Base-by-base conservation (phyloP, 2,888 invertebrate genomes). In the Dromius quadrimaculatus region DNA sequence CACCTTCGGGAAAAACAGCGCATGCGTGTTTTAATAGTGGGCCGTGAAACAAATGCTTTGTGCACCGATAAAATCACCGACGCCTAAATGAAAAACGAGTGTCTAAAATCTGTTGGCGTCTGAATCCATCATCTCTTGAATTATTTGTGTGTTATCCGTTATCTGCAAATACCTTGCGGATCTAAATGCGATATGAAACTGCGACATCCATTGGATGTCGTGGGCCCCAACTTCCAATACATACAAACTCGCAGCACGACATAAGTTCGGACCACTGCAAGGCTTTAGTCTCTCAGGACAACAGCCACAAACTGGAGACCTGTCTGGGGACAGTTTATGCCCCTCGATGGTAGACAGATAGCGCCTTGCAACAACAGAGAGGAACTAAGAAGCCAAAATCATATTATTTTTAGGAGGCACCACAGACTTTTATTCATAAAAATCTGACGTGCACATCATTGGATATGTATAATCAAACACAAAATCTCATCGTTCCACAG, bases 301-400 rank as follows among this genome's bases (percentile, higher is more conserved):
- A 28, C 32, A 57, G 32, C 28, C 57, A 23, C 57, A 32, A 17
- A 13, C 17, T 32, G 32, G 41, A 28, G 13, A 28, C 13, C 23
- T 54, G 59, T 17, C 36, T 15, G 20, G 34, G 34, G 41, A 62
- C 41, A 62, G 62, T 62, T 62, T 62, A 62, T 62, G 62, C 62
- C 38, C 34, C 17, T 22, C 41, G 62, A 62, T 62, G 62, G 62
- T 36, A 62, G 62, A 62, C 62, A 62, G 62, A 62, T 62, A 62
- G 28, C 47, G 34, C 34, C 57, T 15, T 3, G 28, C 23, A 3
- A 28, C 5, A 11, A 23, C 50, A 50, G 50, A 13, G 22, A n/a
- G 6, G 23, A 22, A 22, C 19, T 23, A 2, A 1, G 13, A 41
- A 50, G 3, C n/a, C n/a, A n/a, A n/a, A n/a, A n/a, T n/a, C n/a